Evolutionary conservation across 1,140 invertebrate species (phyloP).

Genomic region (Steinernema feltiae): DNA sequence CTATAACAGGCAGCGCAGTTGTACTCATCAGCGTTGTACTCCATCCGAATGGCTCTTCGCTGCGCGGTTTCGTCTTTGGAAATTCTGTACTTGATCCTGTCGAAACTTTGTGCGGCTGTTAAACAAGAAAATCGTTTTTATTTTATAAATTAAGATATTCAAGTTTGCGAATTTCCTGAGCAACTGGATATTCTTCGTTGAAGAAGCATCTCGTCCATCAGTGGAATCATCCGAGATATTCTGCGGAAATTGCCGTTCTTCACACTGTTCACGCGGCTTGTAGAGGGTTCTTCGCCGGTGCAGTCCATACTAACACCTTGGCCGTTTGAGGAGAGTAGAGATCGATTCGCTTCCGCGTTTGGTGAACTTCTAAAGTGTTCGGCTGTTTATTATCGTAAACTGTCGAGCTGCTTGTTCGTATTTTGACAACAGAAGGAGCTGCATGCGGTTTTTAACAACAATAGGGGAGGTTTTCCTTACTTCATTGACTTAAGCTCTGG

Average conservation of each 20-base stretch:
- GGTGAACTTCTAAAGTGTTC: background rate
- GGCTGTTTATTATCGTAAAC: background rate
- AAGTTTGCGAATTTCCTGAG: background rate
- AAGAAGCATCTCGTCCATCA: conserved; percentile 9
- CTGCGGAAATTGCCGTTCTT: background rate
- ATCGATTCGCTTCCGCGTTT: background rate
- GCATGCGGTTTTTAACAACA: too few relatives aligned
- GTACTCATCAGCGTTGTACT: too few relatives aligned
- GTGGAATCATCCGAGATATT: background rate
- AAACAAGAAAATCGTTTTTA: too few relatives aligned
- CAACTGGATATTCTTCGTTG: background rate
- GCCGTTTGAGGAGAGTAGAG: background rate
- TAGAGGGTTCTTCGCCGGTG: conserved; percentile 8
- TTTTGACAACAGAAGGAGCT: too few relatives aligned
- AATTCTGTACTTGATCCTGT: too few relatives aligned
- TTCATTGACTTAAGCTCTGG: too few relatives aligned
- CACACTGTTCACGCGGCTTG: background rate
- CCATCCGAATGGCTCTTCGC: too few relatives aligned
- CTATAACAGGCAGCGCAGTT: too few relatives aligned
- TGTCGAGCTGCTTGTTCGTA: too few relatives aligned
- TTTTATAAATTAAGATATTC: background rate
- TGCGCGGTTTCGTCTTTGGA: too few relatives aligned
- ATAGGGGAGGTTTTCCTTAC: too few relatives aligned
- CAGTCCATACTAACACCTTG: conserved; percentile 5
- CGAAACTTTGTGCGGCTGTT: too few relatives aligned